Evolutionary conservation across 2,888 invertebrate species (phyloP).

Genomic region (Barypeithes pellucidus): DNA sequence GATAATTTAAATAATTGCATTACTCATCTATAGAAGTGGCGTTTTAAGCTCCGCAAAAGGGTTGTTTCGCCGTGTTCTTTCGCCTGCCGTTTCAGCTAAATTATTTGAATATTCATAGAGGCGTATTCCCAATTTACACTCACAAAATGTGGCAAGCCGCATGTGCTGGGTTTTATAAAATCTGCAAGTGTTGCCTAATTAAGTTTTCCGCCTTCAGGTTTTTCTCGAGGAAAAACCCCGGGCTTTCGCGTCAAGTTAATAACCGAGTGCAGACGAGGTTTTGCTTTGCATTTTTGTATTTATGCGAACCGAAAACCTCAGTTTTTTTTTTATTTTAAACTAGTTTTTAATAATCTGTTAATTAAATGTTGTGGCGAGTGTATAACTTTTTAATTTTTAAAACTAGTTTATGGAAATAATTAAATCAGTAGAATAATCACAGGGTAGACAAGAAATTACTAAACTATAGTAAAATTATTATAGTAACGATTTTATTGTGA

Average conservation of each 20-base stretch:
- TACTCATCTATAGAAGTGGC: constrained; percentile 58
- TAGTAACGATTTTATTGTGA: too few relatives aligned
- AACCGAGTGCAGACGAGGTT: not conserved
- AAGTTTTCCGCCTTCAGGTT: constrained; percentile 35
- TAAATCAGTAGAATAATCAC: too few relatives aligned
- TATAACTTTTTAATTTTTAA: too few relatives aligned
- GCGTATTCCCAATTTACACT: constrained; percentile 59
- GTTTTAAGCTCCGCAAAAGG: constrained; percentile 58
- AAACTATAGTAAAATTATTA: too few relatives aligned
- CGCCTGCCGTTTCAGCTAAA: constrained; percentile 54
- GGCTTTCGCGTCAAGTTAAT: constrained; percentile 37
- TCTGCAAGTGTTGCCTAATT: constrained; percentile 48
- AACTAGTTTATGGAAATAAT: too few relatives aligned
- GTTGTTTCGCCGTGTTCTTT: constrained; percentile 60
- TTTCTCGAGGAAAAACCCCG: constrained; percentile 30
- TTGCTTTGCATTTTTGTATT: constrained; percentile 14
- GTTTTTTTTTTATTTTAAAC: not conserved
- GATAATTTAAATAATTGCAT: constrained; percentile 61
- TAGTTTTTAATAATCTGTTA: not conserved
- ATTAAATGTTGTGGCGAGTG: not conserved
- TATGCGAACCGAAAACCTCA: not conserved
- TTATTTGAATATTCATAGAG: constrained; percentile 62
- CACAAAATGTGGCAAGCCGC: constrained; percentile 57
- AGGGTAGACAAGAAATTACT: too few relatives aligned
- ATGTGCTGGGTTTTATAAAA: constrained; percentile 57